A percentile compares a stretch with the other conserved stretches of the same genome.
Conservation (phyloP, 1,140 invertebrate genomes). For the Eumeta japonica region DNA sequence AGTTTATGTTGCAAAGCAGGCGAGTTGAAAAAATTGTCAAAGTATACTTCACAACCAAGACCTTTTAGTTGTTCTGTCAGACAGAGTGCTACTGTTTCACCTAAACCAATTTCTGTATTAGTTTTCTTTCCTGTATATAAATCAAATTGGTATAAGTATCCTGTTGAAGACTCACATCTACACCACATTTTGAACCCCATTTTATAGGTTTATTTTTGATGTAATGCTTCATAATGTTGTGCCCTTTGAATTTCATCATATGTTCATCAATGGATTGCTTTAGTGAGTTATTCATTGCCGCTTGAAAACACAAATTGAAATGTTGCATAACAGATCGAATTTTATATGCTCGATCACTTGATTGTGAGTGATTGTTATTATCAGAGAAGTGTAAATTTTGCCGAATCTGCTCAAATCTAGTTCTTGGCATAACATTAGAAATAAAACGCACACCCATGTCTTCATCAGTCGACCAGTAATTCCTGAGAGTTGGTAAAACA, state of each 20-base stretch:
- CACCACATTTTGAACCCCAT: too few relatives aligned
- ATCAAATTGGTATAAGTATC: constrained; percentile 24
- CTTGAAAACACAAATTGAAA: constrained; percentile 19
- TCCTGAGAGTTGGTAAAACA: constrained; percentile 11
- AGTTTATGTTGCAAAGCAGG: constrained; percentile 23
- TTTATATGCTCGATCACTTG: constrained; percentile 19
- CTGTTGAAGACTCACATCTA: constrained; percentile 16
- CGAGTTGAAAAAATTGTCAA: constrained; percentile 33
- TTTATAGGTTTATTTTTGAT: too few relatives aligned
- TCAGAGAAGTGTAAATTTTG: too few relatives aligned
- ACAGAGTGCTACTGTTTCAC: constrained; percentile 28
- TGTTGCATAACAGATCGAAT: too few relatives aligned
- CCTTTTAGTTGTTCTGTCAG: constrained; percentile 19
- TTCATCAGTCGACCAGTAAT: too few relatives aligned
- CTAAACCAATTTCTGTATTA: constrained; percentile 16
- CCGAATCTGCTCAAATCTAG: constrained; percentile 14
- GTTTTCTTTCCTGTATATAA: constrained; percentile 23
- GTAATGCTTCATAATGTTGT: too few relatives aligned
- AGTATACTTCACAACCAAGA: constrained; percentile 25
- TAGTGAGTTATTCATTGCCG: too few relatives aligned
- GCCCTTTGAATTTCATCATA: too few relatives aligned
- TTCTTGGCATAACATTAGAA: constrained; percentile 14
- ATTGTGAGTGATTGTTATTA: too few relatives aligned
- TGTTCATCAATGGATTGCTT: constrained; percentile 16
- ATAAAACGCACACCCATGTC: constrained; percentile 17